phyloP scores from a whole-genome alignment of 2,888 invertebrate genomes.

The Agriopis leucophaearia region DNA sequence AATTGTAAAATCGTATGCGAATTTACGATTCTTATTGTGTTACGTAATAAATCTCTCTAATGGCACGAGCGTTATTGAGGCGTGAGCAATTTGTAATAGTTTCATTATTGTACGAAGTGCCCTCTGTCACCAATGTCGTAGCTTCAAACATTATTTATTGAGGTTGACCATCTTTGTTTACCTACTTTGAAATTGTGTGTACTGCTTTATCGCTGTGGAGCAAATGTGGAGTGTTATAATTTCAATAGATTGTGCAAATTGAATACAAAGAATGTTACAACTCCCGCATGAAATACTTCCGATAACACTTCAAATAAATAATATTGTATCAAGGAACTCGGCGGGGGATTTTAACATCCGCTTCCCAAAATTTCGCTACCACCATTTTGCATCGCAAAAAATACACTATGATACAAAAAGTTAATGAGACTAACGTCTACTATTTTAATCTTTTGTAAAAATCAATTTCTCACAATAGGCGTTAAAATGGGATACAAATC shows the following conservation, averaged over 20 bases:
- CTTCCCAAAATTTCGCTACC: conserved; percentile 28
- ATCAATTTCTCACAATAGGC: conserved; percentile 68
- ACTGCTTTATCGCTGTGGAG: conserved; percentile 1
- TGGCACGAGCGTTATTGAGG: conserved; percentile 72
- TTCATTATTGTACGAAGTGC: conserved; percentile 61
- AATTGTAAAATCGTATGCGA: conserved; percentile 73
- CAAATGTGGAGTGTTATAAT: conserved; percentile 18
- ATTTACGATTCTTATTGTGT: conserved; percentile 76
- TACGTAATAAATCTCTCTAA: conserved; percentile 78
- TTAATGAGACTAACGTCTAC: conserved; percentile 51
- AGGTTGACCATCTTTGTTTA: conserved; percentile 51
- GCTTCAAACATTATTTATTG: conserved; percentile 54
- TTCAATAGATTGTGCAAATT: conserved; percentile 41
- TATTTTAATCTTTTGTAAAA: conserved; percentile 64
- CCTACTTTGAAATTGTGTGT: conserved; percentile 26
- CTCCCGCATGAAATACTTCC: conserved; percentile 23
- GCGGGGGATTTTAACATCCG: conserved; percentile 32
- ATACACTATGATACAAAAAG: conserved; percentile 29
- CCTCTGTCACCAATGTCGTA: conserved; percentile 65
- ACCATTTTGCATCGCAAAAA: conserved; percentile 25
- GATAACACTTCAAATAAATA: conserved; percentile 35
- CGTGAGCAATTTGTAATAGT: conserved; percentile 71
- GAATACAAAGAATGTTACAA: conserved; percentile 20
- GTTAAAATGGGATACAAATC: conserved; percentile 59
- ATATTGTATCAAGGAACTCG: conserved; percentile 34